Percentiles rank a stretch among this genome's conserved stretches.
Evolutionary conservation across 2,888 invertebrate species (phyloP).

Genomic region (Thymelicus lineola): DNA sequence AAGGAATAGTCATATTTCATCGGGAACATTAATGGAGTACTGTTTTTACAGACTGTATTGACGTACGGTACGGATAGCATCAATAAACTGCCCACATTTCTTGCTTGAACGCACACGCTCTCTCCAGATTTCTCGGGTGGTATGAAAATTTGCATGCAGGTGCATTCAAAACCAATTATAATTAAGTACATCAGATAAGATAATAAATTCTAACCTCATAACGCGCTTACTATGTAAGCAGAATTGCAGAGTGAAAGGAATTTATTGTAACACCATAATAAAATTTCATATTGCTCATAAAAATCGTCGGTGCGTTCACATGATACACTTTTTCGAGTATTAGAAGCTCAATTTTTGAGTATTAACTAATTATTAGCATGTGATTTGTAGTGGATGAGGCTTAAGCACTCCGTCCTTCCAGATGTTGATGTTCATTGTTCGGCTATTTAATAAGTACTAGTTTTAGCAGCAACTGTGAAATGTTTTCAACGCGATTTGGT

Average conservation of each 20-base stretch:
- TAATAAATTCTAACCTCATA: constrained; percentile 55
- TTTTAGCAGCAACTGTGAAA: no score
- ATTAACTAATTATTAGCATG: no score
- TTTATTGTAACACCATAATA: constrained; percentile 11
- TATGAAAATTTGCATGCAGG: constrained; percentile 78
- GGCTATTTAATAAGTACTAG: no score
- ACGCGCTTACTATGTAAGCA: constrained; percentile 46
- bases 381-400: no score
- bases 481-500: no score
- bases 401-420: no score
- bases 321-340: no score
- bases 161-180: constrained; percentile 63
- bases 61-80: constrained; percentile 50
- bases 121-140: constrained; percentile 75
- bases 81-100: constrained; percentile 50
- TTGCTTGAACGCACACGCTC: constrained; percentile 67
- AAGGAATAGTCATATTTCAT: constrained; percentile 18
- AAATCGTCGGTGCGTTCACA: no score
- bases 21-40: constrained; percentile 20
- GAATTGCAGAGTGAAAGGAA: constrained; percentile 40
- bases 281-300: no score
- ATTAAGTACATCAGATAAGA: constrained; percentile 70
- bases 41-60: constrained; percentile 56
- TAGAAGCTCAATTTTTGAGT: no score
- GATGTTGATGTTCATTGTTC: no score